phyloP scores from a whole-genome alignment of 2,888 invertebrate species.

The Spialia ferax region DNA sequence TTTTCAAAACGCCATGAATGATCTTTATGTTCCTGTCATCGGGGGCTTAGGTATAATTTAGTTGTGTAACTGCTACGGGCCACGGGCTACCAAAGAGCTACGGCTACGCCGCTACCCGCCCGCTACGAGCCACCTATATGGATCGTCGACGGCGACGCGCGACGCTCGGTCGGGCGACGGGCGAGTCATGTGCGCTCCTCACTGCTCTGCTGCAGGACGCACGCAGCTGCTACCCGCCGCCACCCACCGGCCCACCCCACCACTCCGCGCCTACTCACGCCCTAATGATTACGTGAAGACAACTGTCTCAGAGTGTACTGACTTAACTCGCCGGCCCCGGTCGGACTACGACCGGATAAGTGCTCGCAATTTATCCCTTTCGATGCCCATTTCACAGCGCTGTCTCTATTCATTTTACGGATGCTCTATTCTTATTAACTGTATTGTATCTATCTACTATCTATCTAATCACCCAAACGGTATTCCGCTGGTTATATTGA shows the following conservation, averaged over 20 bases:
- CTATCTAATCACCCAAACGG: neutral
- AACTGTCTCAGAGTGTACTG: conserved; percentile 25
- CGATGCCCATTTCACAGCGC: conserved; percentile 16
- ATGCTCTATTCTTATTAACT: conserved; percentile 1
- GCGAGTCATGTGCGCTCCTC: conserved; percentile 43
- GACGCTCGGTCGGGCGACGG: neutral
- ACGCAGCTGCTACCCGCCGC: no score
- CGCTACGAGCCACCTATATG: no score
- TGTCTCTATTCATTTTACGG: conserved; percentile 24
- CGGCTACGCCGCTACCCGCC: no score
- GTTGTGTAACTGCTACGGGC: no score
- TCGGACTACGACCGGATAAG: conserved; percentile 10
- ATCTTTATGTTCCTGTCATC: no score
- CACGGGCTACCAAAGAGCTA: no score
- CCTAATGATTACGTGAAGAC: conserved; percentile 16
- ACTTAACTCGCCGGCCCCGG: conserved; percentile 18
- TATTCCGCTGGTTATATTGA: neutral
- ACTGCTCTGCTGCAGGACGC: conserved; percentile 53
- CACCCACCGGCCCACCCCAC: conserved; percentile 49
- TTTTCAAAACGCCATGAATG: no score
- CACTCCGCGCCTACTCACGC: conserved; percentile 17
- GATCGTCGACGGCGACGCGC: no score
- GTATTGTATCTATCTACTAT: no score
- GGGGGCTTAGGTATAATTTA: no score
- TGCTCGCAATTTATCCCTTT: conserved; percentile 25